Conservation (phyloP, 2,888 invertebrate genomes). For the Conistra vaccinii region DNA sequence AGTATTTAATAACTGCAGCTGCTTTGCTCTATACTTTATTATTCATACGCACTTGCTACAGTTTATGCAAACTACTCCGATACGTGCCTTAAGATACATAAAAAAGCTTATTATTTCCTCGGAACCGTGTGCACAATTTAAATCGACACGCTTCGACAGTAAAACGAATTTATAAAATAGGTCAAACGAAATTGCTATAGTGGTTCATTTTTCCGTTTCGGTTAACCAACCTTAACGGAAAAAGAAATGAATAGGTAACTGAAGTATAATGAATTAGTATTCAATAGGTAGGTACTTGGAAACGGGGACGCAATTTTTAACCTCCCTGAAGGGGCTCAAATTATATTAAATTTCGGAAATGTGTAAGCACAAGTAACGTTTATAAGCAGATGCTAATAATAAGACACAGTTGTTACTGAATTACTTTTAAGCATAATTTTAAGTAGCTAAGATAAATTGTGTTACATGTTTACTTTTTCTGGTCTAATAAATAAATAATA, state of each 20-base stretch:
- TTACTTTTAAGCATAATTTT: too few relatives aligned
- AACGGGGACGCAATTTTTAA: constrained; percentile 2
- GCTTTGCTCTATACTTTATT: neutral
- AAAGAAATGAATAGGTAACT: constrained; percentile 23
- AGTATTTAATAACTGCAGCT: neutral
- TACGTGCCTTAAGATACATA: neutral
- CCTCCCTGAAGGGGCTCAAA: neutral
- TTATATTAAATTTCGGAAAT: neutral
- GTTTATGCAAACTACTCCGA: neutral
- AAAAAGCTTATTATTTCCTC: neutral
- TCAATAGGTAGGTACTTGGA: constrained; percentile 15
- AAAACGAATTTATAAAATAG: constrained; percentile 30
- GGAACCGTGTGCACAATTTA: constrained; percentile 3
- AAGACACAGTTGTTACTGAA: too few relatives aligned
- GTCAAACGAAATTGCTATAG: constrained; percentile 29
- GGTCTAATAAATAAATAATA: too few relatives aligned
- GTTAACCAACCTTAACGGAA: neutral
- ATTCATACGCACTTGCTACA: neutral
- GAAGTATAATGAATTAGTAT: constrained; percentile 32
- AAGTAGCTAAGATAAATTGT: too few relatives aligned
- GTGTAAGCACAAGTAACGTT: too few relatives aligned
- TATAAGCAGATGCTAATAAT: too few relatives aligned
- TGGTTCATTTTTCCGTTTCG: neutral
- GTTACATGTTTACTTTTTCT: too few relatives aligned
- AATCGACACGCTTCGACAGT: constrained; percentile 3